Evolutionary conservation across 2,797 vertebrate genomes (phyloP), one percentile per base, ranked within the genome.

Genomic region (Enteromius anoplus): DNA sequence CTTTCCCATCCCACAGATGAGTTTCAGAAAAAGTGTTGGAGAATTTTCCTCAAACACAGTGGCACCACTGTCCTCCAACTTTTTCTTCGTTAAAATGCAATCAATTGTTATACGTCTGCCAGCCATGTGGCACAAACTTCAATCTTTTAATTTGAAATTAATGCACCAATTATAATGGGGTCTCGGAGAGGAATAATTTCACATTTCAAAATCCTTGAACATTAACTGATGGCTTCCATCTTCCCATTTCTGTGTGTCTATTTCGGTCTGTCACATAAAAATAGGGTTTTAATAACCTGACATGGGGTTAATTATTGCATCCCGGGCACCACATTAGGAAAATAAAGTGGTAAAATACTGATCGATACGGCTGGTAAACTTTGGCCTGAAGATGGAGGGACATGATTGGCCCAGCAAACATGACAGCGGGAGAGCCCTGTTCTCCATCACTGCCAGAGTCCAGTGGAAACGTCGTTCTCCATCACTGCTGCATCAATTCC

Each of bases 181-280:
- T 70, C 82, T 89, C 85, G 26, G 69, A 73, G 72, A 88, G 84
- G 23, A 82, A 42, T 78, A 55, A 89, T 80, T 81, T 80, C 85
- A 89, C 86, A 81, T 66, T 85, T 83, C 86, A 86, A 87, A 91
- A 91, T 66, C 80, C 82, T 78, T 81, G 83, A 83, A 69, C 90
- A 89, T 91, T 90, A 85, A 91, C 89, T 86, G 68, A 77, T 87
- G 85, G 86, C 84, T 89, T 94, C 87, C 86, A 90, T 92, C 92
- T 90, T 92, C 90, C 92, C 92, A 94, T 93, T 93, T 93, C 93
- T 91, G 91, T 89, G 66, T 80, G 89, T 92, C 94, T 95, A 95
- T 94, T 94, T 95, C 92, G 72, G 94, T 94, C 94, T 93, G 94
- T 94, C 94, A 92, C 88, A 87, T 95, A 94, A 95, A 94, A 95